These are phyloP conservation scores for Salvator merianae DNA, from an alignment of 2,113 vertebrate genomes.

Conservation along the genomic window DNA sequence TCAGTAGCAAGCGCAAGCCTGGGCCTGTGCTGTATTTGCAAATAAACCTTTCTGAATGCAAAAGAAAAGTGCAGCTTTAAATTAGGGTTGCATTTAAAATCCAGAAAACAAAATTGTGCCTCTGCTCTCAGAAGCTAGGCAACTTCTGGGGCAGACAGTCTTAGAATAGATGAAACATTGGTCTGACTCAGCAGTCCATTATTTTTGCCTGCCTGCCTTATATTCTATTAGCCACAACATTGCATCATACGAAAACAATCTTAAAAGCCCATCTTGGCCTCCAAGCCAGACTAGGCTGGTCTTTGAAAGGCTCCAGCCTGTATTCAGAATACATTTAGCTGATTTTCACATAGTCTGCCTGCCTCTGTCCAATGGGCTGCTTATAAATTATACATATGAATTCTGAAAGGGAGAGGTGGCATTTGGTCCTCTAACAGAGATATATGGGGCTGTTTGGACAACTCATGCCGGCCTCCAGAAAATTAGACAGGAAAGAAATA, in stretches of 20 bases:
- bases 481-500: slow-evolving; percentile 31
- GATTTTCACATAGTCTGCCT: slow-evolving; percentile 6
- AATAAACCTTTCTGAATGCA: too few species aligned
- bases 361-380: not conserved
- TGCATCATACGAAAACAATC: not conserved
- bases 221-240: not conserved
- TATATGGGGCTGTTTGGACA: slow-evolving; percentile 29
- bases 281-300: not conserved
- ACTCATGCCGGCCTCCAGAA: slow-evolving; percentile 22
- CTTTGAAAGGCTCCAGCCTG: not conserved
- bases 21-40: too few species aligned
- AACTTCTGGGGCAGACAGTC: not conserved
- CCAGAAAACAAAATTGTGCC: not conserved
- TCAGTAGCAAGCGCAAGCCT: too few species aligned
- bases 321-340: not conserved
- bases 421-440: slow-evolving; percentile 23
- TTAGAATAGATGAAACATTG: not conserved
- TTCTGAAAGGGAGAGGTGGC: slow-evolving; percentile 17
- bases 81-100: not conserved
- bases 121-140: not conserved
- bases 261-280: not conserved
- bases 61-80: not conserved
- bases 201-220: not conserved
- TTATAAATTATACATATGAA: slow-evolving; percentile 14
- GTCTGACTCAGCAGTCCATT: not conserved